phyloP scores from a whole-genome alignment of 2,113 vertebrate genomes.

The Callionymus lyra region DNA sequence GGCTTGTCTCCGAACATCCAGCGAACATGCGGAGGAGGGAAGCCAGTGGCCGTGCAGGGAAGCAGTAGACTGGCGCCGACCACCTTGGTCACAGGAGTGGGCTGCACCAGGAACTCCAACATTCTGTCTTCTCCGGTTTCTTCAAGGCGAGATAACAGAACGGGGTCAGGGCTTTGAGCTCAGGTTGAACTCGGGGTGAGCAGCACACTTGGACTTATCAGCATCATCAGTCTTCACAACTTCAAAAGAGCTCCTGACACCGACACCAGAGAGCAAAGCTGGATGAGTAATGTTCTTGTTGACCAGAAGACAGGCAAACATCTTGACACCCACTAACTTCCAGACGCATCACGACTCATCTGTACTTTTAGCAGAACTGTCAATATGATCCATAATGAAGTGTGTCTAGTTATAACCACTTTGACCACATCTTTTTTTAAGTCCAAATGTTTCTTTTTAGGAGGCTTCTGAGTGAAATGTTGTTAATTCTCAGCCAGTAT shows the following conservation, averaged over 20 bases:
- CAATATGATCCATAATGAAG: too few relatives aligned
- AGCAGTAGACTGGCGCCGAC: slow-evolving; percentile 70
- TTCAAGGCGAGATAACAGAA: slow-evolving; percentile 32
- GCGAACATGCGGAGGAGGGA: slow-evolving; percentile 64
- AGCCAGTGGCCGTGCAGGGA: slow-evolving; percentile 72
- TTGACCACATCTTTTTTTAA: too few relatives aligned
- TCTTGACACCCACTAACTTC: too few relatives aligned
- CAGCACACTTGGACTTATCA: neutral
- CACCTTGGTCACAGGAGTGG: slow-evolving; percentile 62
- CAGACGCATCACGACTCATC: too few relatives aligned
- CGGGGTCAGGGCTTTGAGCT: slow-evolving; percentile 9
- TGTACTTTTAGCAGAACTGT: too few relatives aligned
- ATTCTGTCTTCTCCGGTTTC: slow-evolving; percentile 64
- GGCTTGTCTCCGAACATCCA: slow-evolving; percentile 77
- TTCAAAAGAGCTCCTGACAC: slow-evolving; percentile 33
- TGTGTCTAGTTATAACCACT: too few relatives aligned
- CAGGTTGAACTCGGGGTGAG: slow-evolving; percentile 10
- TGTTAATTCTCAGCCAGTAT: too few relatives aligned
- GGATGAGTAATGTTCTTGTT: slow-evolving; percentile 20
- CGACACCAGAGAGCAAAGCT: neutral
- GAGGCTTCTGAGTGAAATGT: too few relatives aligned
- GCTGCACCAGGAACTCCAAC: slow-evolving; percentile 71
- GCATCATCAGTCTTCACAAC: slow-evolving; percentile 21
- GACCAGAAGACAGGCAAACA: slow-evolving; percentile 6
- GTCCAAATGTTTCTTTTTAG: too few relatives aligned